Evolutionary conservation across 2,113 vertebrate species (phyloP).

Genomic region (Strix uralensis): DNA sequence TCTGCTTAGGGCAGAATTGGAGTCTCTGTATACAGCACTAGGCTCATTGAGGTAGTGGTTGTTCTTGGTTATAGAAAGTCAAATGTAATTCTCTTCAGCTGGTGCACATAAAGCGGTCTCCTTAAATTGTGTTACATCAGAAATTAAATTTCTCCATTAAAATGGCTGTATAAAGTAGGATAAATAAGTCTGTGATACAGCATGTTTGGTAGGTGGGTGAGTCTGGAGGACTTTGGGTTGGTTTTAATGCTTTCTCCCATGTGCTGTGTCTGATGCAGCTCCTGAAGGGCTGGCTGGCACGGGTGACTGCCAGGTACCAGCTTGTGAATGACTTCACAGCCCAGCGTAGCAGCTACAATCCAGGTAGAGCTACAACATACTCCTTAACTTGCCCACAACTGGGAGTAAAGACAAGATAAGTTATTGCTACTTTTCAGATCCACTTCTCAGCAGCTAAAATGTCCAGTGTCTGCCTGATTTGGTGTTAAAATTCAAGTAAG

Average conservation of each 20-base stretch:
- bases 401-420: background rate
- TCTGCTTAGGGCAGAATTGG: background rate
- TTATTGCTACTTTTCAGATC: no score
- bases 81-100: background rate
- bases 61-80: background rate
- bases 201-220: background rate
- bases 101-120: background rate
- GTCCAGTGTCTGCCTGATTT: background rate
- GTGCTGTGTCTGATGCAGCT: background rate
- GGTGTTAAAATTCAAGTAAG: background rate
- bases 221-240: background rate
- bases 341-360: background rate
- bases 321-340: background rate
- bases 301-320: background rate
- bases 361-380: background rate
- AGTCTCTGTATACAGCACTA: background rate
- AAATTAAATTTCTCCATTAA: background rate
- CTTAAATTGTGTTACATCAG: background rate
- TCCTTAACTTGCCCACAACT: background rate
- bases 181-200: no score
- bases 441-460: background rate
- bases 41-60: no score
- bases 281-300: accelerated
- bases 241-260: background rate
- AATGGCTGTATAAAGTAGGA: background rate